Evolutionary conservation across 2,113 vertebrate genomes (phyloP).

Genomic region (Hipposideros armiger): DNA sequence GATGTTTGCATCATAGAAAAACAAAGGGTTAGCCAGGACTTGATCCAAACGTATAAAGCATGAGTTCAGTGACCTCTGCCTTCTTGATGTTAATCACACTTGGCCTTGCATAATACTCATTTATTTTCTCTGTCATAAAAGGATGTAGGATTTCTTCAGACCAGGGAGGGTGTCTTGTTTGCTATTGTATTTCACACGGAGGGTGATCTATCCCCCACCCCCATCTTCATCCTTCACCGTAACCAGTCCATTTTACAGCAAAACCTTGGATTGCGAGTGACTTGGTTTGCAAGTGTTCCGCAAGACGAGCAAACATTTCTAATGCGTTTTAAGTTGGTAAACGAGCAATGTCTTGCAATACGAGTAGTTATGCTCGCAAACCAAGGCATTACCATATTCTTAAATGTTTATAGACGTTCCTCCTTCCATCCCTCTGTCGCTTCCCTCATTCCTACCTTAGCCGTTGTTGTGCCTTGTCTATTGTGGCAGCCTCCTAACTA

Average conservation of each 20-base stretch:
- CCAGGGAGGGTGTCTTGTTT: background rate
- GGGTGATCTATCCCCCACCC: accelerated
- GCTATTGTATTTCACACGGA: background rate
- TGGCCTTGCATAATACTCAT: background rate
- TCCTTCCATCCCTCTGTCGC: background rate
- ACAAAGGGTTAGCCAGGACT: background rate
- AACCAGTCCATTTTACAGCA: background rate
- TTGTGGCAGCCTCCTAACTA: background rate
- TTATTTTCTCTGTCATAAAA: background rate
- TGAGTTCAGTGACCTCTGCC: background rate
- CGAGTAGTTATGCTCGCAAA: too few relatives aligned
- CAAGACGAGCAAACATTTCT: too few relatives aligned
- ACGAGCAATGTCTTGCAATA: too few relatives aligned
- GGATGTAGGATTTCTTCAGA: background rate
- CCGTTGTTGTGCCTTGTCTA: background rate
- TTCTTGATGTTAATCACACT: background rate
- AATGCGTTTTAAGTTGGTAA: too few relatives aligned
- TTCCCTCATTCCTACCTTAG: background rate
- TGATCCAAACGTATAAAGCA: background rate
- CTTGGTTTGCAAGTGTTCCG: too few relatives aligned
- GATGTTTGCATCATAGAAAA: background rate
- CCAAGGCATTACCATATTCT: background rate
- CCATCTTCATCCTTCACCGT: background rate
- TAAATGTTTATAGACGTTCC: background rate
- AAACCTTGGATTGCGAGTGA: too few relatives aligned